phyloP scores from a whole-genome alignment of 1,140 invertebrate species.

The Bombus haemorrhoidalis region DNA sequence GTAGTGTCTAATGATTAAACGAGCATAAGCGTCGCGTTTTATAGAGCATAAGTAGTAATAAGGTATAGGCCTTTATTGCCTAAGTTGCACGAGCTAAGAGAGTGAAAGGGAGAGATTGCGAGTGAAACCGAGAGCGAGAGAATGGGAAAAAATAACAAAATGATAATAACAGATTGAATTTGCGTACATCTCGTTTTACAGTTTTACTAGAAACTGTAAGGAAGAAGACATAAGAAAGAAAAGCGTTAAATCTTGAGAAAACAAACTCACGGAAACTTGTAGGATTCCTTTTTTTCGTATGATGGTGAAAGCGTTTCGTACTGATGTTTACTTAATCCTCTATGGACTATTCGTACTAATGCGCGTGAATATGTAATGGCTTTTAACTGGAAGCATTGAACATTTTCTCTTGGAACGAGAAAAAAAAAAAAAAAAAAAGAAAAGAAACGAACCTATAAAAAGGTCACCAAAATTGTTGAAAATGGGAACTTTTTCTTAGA shows the following conservation, averaged over 20 bases:
- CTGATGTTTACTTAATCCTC: constrained; percentile 26
- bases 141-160: constrained; percentile 6
- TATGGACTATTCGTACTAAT: not conserved
- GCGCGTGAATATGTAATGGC: not conserved
- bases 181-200: constrained; percentile 8
- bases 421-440: too few relatives aligned
- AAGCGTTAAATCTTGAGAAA: not conserved
- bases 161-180: constrained; percentile 34
- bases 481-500: not conserved
- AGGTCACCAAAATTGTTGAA: not conserved
- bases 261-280: not conserved
- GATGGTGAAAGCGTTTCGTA: not conserved
- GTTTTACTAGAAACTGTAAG: not conserved
- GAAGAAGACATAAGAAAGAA: not conserved
- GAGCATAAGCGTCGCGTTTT: constrained; percentile 49
- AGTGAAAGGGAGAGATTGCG: not conserved
- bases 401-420: not conserved
- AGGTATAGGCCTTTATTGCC: constrained; percentile 50
- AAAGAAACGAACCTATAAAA: not conserved
- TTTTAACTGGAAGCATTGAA: not conserved
- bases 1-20: constrained; percentile 52
- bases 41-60: constrained; percentile 50
- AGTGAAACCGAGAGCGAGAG: constrained; percentile 3
- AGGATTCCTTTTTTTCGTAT: not conserved
- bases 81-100: constrained; percentile 40